Evolutionary conservation across 2,113 vertebrate species (phyloP).

Genomic region (Montifringilla adamsi): DNA sequence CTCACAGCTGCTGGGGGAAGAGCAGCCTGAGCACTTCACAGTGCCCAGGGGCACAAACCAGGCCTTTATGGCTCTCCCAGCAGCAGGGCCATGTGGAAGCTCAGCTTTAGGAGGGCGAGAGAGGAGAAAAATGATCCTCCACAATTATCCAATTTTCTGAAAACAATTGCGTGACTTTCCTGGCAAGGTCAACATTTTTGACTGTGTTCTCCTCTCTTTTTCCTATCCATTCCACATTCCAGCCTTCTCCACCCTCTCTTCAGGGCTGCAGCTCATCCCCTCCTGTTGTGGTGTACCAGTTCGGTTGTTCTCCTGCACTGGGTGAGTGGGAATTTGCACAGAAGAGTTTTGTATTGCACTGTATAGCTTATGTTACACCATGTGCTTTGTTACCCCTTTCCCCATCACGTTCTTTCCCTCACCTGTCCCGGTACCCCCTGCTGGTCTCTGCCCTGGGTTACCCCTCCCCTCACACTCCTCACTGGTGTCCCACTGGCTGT

Average conservation of each 20-base stretch:
- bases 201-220: not conserved
- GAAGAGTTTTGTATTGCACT: no score
- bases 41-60: not conserved
- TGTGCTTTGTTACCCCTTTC: no score
- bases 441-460: no score
- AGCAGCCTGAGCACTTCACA: not conserved
- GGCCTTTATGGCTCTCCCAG: not conserved
- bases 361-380: no score
- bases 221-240: not conserved
- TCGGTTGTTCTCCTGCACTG: no score
- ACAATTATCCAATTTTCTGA: accelerated
- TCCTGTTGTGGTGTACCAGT: not conserved
- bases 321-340: no score
- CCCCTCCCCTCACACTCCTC: no score
- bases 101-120: not conserved
- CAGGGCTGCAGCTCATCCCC: not conserved
- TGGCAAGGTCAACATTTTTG: not conserved
- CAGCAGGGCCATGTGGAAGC: not conserved
- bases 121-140: not conserved
- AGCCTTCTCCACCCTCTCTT: not conserved
- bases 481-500: no score
- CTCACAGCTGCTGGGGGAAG: not conserved
- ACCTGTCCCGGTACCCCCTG: no score
- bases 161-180: not conserved
- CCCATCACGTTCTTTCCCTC: no score